phyloP scores from a whole-genome alignment of 2,797 vertebrate species.

The Manis pentadactyla region DNA sequence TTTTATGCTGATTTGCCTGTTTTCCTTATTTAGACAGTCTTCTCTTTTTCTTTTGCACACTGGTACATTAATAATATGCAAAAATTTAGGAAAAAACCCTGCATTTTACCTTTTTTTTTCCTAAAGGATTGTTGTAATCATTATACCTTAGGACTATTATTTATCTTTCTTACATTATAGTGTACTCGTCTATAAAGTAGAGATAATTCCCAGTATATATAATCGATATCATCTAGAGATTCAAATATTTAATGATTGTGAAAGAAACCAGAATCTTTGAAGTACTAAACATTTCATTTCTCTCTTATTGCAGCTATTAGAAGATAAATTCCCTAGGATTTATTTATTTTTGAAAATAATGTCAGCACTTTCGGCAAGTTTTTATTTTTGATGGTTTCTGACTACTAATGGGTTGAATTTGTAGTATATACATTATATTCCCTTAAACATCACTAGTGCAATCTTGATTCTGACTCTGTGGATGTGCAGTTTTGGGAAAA shows the following conservation, averaged over 20 bases:
- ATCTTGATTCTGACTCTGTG: not conserved
- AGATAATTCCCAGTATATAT: not conserved
- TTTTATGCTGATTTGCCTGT: not conserved
- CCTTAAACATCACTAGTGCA: not conserved
- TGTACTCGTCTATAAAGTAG: not conserved
- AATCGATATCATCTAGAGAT: not conserved
- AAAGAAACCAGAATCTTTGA: constrained; percentile 2
- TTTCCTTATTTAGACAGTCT: not conserved
- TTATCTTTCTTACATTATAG: not conserved
- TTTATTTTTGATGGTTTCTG: not conserved
- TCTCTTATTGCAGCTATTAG: not conserved
- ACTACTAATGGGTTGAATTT: not conserved
- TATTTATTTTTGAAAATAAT: not conserved
- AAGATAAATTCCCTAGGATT: not conserved
- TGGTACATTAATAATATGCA: not conserved
- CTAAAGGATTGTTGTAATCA: not conserved
- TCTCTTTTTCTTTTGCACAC: not conserved
- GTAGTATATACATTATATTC: not conserved
- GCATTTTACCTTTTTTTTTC: not conserved
- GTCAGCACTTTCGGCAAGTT: not conserved
- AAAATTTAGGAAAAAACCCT: not conserved
- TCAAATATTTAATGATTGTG: not conserved
- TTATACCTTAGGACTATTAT: not conserved
- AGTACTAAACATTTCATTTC: not conserved
- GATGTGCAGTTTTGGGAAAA: not conserved